These are phyloP conservation scores for Habrosyne pyritoides DNA, from an alignment of 2,888 invertebrate genomes.

Conservation along the genomic window DNA sequence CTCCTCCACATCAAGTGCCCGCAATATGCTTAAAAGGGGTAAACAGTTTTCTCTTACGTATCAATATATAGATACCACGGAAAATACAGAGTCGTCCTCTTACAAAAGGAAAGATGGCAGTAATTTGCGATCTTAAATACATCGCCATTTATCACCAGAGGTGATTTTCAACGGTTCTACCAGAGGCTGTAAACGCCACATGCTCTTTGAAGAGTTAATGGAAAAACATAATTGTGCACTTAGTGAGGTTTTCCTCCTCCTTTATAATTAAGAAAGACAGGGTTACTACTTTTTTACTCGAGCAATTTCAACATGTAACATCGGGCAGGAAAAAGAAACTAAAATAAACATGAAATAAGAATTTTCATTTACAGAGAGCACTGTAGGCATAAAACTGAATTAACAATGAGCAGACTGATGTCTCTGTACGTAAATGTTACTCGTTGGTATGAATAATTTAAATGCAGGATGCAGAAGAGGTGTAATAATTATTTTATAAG, in stretches of 20 bases:
- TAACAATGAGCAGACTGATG: slow-evolving; percentile 29
- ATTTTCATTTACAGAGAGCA: slow-evolving; percentile 22
- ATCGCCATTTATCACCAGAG: too few species aligned
- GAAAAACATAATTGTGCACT: background rate
- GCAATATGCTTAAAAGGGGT: too few species aligned
- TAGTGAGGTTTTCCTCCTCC: background rate
- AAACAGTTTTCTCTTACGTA: too few species aligned
- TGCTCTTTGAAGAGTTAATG: background rate
- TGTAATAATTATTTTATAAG: slow-evolving; percentile 9
- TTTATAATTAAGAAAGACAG: background rate
- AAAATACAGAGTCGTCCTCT: too few species aligned
- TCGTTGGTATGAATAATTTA: slow-evolving; percentile 4
- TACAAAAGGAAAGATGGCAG: too few species aligned
- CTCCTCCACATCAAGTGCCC: too few species aligned
- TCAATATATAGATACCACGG: too few species aligned
- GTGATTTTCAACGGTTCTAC: background rate
- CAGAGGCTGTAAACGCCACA: background rate
- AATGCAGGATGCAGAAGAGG: background rate
- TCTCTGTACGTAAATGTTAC: slow-evolving; percentile 12
- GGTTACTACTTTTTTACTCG: background rate
- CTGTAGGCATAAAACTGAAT: slow-evolving; percentile 24
- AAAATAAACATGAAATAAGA: slow-evolving; percentile 18
- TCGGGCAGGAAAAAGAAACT: slow-evolving; percentile 20
- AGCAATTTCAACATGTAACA: slow-evolving; percentile 20
- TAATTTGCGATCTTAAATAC: too few species aligned